Base-by-base conservation (phyloP, 2,113 vertebrate genomes). In the Sminthopsis crassicaudata region DNA sequence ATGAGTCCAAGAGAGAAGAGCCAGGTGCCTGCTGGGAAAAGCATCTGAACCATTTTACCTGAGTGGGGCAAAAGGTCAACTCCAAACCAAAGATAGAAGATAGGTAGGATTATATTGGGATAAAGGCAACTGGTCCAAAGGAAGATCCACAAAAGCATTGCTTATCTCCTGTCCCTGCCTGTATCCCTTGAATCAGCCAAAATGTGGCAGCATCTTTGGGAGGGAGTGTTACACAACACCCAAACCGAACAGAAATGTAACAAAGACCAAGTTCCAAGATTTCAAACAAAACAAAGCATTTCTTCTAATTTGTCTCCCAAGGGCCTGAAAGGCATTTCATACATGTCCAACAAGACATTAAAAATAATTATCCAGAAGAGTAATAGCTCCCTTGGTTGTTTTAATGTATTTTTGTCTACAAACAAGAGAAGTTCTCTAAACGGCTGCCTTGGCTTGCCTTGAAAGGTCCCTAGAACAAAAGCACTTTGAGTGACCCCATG, bases 381-480 rank as follows among this genome's bases (percentile, higher is more conserved):
- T 98, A 98, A 99, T 99, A 98, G 98, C 98, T 99, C 99, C 98
- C 98, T 98, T 98, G 98, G 98, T 99, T 98, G 97, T 99, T 99
- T 98, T 98, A 99, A 99, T 98, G 98, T 99, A 99, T 98, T 98
- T 98, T 98, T 99, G 98, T 98, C 98, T 98, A 98, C 98, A 99
- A 99, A 99, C 98, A 99, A 99, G 98, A 98, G 97, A 98, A 97
- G 96, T 98, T 99, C 98, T 99, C 99, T 98, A 98, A 99, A 99
- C 99, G 98, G 97, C 97, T 98, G 98, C 98, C 98, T 98, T 98
- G 98, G 98, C 96, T 98, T 98, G 97, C 98, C 98, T 98, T 98
- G 98, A 99, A 99, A 99, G 98, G 98, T 99, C 99, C 98, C 97
- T 98, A 98, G 96, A 98, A 98, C 96, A 98, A 98, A 98, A 97